These are phyloP conservation scores for Macropis europaea DNA, from an alignment of 2,888 invertebrate species.

Conservation along the genomic window DNA sequence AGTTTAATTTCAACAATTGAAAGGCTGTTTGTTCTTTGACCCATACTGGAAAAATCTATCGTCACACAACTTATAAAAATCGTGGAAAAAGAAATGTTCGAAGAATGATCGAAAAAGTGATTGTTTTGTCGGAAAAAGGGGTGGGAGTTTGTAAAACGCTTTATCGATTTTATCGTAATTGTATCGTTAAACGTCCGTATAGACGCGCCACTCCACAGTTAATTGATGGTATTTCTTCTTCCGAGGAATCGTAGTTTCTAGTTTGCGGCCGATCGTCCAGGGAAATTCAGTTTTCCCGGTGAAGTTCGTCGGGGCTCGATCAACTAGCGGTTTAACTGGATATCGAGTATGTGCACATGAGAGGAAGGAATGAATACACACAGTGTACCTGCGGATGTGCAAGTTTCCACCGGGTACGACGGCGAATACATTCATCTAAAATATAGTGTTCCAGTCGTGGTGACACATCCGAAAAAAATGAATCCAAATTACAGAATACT, in stretches of 20 bases:
- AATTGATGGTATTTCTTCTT: conserved; percentile 29
- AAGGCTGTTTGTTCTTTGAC: too few relatives aligned
- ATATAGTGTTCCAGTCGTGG: too few relatives aligned
- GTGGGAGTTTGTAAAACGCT: background rate
- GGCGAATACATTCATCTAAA: background rate
- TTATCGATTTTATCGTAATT: conserved; percentile 5
- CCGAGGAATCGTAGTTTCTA: conserved; percentile 8
- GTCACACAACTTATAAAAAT: too few relatives aligned
- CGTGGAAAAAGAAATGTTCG: too few relatives aligned
- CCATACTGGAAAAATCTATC: too few relatives aligned
- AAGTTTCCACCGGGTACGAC: conserved; percentile 12
- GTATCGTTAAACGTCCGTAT: background rate
- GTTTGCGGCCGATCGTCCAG: conserved; percentile 27
- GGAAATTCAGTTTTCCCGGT: conserved; percentile 41
- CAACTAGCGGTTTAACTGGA: conserved; percentile 40
- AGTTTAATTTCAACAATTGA: too few relatives aligned
- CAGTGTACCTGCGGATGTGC: conserved; percentile 9
- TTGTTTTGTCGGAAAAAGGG: background rate
- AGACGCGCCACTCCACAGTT: background rate
- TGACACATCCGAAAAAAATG: too few relatives aligned
- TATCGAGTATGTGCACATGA: conserved; percentile 5
- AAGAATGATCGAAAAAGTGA: background rate
- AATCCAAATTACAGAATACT: too few relatives aligned
- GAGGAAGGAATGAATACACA: conserved; percentile 20
- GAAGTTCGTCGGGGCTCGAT: conserved; percentile 42